phyloP scores from a whole-genome alignment of 2,888 invertebrate species.

The Trissonchulus latispiculum region DNA sequence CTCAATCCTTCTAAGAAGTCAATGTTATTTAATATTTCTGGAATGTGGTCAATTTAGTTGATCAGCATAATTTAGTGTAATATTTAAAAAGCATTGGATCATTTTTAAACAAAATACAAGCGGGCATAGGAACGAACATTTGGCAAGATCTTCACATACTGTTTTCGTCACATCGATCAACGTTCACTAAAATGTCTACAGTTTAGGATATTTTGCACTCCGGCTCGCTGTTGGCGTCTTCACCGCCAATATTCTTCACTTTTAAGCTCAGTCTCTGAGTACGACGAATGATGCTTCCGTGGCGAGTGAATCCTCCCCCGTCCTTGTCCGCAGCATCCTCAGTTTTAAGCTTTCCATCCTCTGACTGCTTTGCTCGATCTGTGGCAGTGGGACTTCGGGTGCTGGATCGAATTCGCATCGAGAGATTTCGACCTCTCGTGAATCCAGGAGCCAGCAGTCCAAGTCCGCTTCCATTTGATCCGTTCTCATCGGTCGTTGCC shows the following conservation, averaged over 20 bases:
- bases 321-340: not conserved
- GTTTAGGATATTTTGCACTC: not conserved
- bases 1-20: too few relatives aligned
- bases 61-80: too few relatives aligned
- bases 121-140: too few relatives aligned
- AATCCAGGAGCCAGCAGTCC: not conserved
- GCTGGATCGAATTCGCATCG: conserved; percentile 7
- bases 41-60: too few relatives aligned
- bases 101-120: too few relatives aligned
- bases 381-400: not conserved
- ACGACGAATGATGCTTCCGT: conserved; percentile 18
- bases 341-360: too few relatives aligned
- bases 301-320: conserved; percentile 15
- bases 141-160: too few relatives aligned
- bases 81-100: too few relatives aligned
- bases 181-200: too few relatives aligned
- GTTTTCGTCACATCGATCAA: too few relatives aligned
- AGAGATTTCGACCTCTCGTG: conserved; percentile 2
- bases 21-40: too few relatives aligned
- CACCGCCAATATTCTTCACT: not conserved
- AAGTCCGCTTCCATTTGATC: not conserved
- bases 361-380: not conserved
- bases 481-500: not conserved
- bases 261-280: conserved; percentile 18
- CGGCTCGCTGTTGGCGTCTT: not conserved